Evolutionary conservation across 2,797 vertebrate species (phyloP).

Genomic region (Esox masquinongy): DNA sequence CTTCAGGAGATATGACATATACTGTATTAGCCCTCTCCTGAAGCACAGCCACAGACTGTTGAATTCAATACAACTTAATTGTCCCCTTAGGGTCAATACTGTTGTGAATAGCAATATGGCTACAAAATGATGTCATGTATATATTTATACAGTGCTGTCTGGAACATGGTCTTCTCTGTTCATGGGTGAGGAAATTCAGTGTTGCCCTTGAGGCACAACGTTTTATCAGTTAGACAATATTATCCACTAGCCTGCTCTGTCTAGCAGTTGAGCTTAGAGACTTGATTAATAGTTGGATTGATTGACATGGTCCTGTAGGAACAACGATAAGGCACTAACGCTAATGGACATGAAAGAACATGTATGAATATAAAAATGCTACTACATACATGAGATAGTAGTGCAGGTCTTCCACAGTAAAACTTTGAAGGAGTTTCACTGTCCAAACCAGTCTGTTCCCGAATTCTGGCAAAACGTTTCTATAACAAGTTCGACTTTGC

Average conservation of each 20-base stretch:
- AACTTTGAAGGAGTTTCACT: constrained; percentile 40
- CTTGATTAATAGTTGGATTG: too few species aligned
- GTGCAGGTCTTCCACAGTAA: constrained; percentile 53
- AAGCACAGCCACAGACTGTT: background rate
- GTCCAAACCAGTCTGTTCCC: constrained; percentile 5
- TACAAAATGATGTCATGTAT: constrained; percentile 61
- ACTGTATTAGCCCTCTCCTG: background rate
- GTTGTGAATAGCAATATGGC: constrained; percentile 65
- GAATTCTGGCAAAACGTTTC: background rate
- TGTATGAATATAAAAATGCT: background rate
- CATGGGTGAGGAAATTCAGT: too few species aligned
- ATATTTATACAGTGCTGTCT: constrained; percentile 38
- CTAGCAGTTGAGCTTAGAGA: too few species aligned
- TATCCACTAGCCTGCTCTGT: too few species aligned
- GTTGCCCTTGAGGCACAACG: too few species aligned
- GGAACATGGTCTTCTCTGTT: too few species aligned
- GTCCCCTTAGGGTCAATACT: constrained; percentile 28
- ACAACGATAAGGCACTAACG: background rate
- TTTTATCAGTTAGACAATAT: too few species aligned
- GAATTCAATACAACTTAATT: background rate
- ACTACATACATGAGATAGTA: background rate
- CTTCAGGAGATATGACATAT: background rate
- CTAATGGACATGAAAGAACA: background rate
- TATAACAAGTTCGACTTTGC: background rate
- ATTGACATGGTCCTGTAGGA: background rate